phyloP scores from a whole-genome alignment of 1,140 invertebrate genomes.

The Euura lappo region DNA sequence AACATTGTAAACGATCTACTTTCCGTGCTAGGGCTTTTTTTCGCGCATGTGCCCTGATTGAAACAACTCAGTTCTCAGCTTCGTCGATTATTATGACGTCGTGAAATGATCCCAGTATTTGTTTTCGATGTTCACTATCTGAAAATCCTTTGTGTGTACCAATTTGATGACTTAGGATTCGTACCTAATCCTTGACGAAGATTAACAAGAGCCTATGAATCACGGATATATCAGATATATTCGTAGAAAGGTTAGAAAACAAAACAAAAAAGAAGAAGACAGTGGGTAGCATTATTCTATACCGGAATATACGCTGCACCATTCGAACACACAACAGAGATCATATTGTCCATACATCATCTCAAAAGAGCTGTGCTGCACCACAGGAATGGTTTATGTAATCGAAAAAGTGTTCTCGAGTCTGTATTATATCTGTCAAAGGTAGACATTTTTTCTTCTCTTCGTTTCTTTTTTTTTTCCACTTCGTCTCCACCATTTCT shows the following conservation, averaged over 20 bases:
- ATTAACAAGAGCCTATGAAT: neutral
- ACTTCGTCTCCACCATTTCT: neutral
- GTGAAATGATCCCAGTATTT: neutral
- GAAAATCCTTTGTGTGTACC: neutral
- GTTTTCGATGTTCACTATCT: neutral
- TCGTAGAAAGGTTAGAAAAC: constrained; percentile 9
- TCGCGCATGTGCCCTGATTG: too few species aligned
- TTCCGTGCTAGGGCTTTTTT: too few species aligned
- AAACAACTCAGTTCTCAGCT: too few species aligned
- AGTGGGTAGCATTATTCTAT: neutral
- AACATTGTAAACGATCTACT: too few species aligned
- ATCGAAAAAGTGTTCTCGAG: neutral
- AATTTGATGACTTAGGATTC: neutral
- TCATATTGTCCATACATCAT: constrained; percentile 21
- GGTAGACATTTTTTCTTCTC: neutral
- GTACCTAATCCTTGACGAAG: neutral
- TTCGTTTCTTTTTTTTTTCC: too few species aligned
- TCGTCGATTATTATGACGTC: too few species aligned
- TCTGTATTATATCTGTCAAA: constrained; percentile 11
- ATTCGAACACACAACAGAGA: constrained; percentile 11
- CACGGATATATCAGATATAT: neutral
- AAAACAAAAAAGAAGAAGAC: neutral
- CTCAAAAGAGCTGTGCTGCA: neutral
- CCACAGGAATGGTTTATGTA: constrained; percentile 8
- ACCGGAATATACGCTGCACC: neutral